Conservation (phyloP, 2,113 vertebrate genomes). For the Centropus unirufus region DNA sequence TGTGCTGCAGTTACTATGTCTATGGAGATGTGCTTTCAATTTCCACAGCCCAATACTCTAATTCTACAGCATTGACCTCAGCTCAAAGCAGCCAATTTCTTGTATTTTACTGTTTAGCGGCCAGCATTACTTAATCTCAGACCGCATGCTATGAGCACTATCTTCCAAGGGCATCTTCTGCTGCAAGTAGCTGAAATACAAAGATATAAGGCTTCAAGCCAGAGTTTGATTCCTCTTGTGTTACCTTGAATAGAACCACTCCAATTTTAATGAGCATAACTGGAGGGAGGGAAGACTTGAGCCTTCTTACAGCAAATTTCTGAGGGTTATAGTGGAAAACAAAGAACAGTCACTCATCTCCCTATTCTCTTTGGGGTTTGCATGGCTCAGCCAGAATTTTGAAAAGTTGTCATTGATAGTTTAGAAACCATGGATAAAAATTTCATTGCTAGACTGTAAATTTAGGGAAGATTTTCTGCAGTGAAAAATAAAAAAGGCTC, state of each 20-base stretch:
- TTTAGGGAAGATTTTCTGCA: background rate
- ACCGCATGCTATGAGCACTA: background rate
- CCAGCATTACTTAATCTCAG: constrained; percentile 5
- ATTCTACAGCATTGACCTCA: background rate
- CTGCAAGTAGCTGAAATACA: constrained; percentile 8
- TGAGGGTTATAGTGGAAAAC: background rate
- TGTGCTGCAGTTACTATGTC: background rate
- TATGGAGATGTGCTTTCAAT: background rate
- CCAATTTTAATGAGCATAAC: background rate
- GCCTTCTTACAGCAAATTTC: background rate
- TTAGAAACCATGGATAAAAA: background rate
- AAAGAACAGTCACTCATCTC: background rate
- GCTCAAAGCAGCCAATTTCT: background rate
- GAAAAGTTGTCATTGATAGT: background rate
- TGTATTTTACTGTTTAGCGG: background rate
- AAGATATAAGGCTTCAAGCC: background rate
- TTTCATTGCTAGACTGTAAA: background rate
- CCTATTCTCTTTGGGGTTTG: background rate
- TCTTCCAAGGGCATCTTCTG: constrained; percentile 6
- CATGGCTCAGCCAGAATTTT: background rate
- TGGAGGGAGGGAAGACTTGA: background rate
- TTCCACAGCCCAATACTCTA: background rate
- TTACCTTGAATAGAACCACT: background rate
- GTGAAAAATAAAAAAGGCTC: background rate
- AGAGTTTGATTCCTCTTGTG: constrained; percentile 10